phyloP scores from a whole-genome alignment of 1,140 invertebrate genomes.

The Delia radicum region DNA sequence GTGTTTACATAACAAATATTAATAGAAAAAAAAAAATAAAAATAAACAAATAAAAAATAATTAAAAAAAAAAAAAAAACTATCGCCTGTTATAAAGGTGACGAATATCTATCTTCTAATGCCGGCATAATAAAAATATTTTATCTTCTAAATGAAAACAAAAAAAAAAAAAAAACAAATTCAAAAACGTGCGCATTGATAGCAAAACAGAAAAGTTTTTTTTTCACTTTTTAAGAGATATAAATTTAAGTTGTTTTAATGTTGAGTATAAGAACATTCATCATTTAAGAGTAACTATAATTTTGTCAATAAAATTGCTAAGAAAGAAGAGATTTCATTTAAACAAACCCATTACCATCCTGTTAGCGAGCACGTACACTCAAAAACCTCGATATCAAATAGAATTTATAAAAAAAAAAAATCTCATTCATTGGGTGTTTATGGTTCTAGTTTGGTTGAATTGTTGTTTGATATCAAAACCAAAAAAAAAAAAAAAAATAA shows the following conservation, averaged over 20 bases:
- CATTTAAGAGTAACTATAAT: neutral
- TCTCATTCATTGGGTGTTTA: neutral
- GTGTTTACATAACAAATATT: slow-evolving; percentile 20
- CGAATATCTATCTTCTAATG: neutral
- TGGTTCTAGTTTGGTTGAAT: neutral
- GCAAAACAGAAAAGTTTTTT: neutral
- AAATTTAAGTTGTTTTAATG: too few relatives aligned
- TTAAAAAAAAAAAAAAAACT: neutral
- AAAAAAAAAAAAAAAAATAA: neutral
- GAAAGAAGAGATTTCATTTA: neutral
- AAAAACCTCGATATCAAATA: too few relatives aligned
- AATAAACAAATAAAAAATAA: neutral
- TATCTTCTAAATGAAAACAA: neutral
- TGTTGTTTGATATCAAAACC: neutral
- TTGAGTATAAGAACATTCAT: too few relatives aligned
- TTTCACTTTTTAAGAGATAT: too few relatives aligned
- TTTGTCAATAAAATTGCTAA: neutral
- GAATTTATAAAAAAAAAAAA: too few relatives aligned
- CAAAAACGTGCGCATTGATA: slow-evolving; percentile 19
- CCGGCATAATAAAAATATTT: slow-evolving; percentile 1
- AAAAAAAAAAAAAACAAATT: neutral
- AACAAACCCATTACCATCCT: neutral
- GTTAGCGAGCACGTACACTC: neutral
- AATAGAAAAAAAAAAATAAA: neutral
- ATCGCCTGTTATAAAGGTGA: neutral